Percentiles rank a stretch among this genome's conserved stretches.
phyloP scores from a whole-genome alignment of 1,140 invertebrate species.

The Drosophila gunungcola region DNA sequence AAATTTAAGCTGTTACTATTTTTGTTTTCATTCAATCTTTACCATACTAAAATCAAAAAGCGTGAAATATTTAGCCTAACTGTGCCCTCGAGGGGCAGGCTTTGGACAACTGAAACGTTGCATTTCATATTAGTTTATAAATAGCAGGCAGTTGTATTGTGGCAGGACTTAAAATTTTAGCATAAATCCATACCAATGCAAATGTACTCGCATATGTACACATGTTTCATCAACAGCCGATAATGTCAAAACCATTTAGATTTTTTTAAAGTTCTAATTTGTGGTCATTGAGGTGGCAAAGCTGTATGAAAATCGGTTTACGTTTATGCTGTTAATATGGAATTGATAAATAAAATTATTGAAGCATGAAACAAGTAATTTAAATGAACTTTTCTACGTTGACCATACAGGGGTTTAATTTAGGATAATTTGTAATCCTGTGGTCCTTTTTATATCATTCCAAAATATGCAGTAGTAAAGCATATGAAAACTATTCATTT shows the following conservation, averaged over 20 bases:
- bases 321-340: constrained; percentile 6
- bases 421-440: too few relatives aligned
- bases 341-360: constrained; percentile 12
- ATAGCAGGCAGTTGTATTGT: constrained; percentile 21
- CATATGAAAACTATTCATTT: too few relatives aligned
- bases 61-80: constrained; percentile 30
- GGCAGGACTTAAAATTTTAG: constrained; percentile 23
- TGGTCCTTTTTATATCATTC: too few relatives aligned
- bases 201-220: neutral
- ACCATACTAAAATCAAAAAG: constrained; percentile 17
- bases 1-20: neutral
- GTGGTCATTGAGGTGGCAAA: constrained; percentile 34
- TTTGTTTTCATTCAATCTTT: neutral
- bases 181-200: constrained; percentile 16
- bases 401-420: too few relatives aligned
- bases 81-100: constrained; percentile 7
- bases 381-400: neutral
- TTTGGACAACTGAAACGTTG: constrained; percentile 11
- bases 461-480: too few relatives aligned
- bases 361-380: constrained; percentile 5
- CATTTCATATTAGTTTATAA: constrained; percentile 33
- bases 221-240: neutral
- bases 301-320: constrained; percentile 14
- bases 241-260: constrained; percentile 28
- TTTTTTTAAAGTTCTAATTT: constrained; percentile 60